Evolutionary conservation across 2,797 vertebrate genomes (phyloP).

Genomic region (Tadarida brasiliensis): DNA sequence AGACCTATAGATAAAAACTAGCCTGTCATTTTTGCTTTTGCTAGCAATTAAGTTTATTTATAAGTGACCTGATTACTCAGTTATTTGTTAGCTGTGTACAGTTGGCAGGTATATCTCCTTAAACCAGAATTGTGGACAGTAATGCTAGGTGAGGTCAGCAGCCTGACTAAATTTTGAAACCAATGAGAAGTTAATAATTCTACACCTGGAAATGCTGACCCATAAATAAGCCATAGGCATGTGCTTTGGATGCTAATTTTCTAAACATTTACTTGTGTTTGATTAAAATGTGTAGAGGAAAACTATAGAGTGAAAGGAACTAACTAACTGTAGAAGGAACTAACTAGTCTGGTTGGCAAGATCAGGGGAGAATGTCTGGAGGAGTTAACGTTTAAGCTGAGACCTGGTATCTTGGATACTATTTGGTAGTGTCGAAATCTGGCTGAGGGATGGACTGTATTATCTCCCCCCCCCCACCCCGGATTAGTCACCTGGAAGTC

Average conservation of each 20-base stretch:
- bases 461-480: too few species aligned
- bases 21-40: not conserved
- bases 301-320: not conserved
- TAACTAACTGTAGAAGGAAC: not conserved
- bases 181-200: not conserved
- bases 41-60: not conserved
- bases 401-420: not conserved
- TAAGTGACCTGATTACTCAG: not conserved
- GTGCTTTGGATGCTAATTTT: not conserved
- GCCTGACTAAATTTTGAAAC: not conserved
- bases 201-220: not conserved
- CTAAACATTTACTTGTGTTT: not conserved
- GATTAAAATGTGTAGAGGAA: not conserved
- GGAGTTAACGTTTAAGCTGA: not conserved
- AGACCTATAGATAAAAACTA: not conserved
- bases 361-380: not conserved
- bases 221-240: not conserved
- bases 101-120: not conserved
- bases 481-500: not conserved
- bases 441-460: not conserved
- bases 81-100: not conserved
- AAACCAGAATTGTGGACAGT: not conserved
- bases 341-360: not conserved
- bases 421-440: not conserved
- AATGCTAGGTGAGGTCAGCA: not conserved